Conservation (phyloP, 92 coral and sea anemone genomes). For the Palythoa grandis region DNA sequence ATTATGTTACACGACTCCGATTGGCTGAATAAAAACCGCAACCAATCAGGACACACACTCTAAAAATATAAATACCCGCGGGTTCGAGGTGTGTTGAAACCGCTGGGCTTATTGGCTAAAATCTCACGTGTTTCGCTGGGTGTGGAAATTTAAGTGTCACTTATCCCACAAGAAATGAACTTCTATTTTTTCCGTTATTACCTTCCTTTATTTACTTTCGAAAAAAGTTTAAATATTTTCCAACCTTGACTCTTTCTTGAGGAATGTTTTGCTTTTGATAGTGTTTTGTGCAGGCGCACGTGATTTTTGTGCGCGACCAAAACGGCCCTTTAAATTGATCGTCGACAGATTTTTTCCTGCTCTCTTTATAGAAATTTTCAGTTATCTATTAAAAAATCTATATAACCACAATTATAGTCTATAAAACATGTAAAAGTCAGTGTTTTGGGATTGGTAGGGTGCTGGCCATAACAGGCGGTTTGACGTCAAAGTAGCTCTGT, state of each 20-base stretch:
- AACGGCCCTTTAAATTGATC: slow-evolving; percentile 5
- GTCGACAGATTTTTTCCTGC: slow-evolving; percentile 47
- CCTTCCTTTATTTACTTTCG: slow-evolving; percentile 2
- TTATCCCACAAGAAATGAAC: slow-evolving; percentile 20
- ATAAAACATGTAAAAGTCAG: not conserved
- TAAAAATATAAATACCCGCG: slow-evolving; percentile 54
- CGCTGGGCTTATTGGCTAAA: slow-evolving; percentile 55
- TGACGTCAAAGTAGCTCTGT: slow-evolving; percentile 15
- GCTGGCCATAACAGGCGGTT: not conserved
- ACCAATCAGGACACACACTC: slow-evolving; percentile 72
- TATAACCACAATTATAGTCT: not conserved
- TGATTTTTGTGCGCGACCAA: not conserved
- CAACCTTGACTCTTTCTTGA: slow-evolving; percentile 21
- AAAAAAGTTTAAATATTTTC: not conserved
- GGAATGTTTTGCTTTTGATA: slow-evolving; percentile 22
- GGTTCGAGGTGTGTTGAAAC: slow-evolving; percentile 78
- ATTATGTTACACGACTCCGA: slow-evolving; percentile 68
- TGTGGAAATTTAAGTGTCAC: slow-evolving; percentile 53
- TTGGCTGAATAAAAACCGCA: slow-evolving; percentile 69
- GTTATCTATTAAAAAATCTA: not conserved
- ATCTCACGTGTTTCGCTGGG: slow-evolving; percentile 56
- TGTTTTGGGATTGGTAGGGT: not conserved
- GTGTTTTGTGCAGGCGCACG: not conserved
- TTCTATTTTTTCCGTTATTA: slow-evolving; percentile 36
- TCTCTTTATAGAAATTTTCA: not conserved